A percentile compares a stretch with the other conserved stretches of the same genome.
phyloP scores from a whole-genome alignment of 2,888 invertebrate species.

The Drosophila basisetae region DNA sequence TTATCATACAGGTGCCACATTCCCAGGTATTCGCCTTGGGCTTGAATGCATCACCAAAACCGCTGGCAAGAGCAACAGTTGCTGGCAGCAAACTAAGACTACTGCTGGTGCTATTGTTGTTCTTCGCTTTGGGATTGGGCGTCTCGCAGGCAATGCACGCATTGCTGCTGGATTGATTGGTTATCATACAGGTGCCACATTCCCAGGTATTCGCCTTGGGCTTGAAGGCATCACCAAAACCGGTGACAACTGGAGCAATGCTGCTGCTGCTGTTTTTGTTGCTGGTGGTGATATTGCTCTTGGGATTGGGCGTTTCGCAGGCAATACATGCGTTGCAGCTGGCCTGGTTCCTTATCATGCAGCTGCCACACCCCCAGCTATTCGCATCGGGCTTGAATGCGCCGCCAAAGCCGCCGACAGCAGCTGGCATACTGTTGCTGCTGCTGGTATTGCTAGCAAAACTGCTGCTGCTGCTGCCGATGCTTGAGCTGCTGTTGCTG shows the following conservation, averaged over 20 bases:
- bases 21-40: conserved; percentile 87
- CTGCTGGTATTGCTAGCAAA: conserved; percentile 10
- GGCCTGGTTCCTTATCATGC: conserved; percentile 87
- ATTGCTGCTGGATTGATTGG: conserved; percentile 85
- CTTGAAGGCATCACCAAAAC: conserved; percentile 86
- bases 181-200: conserved; percentile 87
- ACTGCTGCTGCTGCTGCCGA: conserved; percentile 11
- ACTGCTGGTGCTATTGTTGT: conserved; percentile 26
- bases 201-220: conserved; percentile 87
- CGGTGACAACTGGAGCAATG: neutral
- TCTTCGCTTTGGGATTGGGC: conserved; percentile 81
- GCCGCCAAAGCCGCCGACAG: conserved; percentile 78
- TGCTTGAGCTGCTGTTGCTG: conserved; percentile 9
- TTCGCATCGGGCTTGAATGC: conserved; percentile 86
- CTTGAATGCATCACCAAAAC: conserved; percentile 86
- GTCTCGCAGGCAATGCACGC: conserved; percentile 87
- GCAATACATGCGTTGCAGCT: conserved; percentile 86
- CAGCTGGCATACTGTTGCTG: conserved; percentile 6
- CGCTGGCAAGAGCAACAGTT: neutral
- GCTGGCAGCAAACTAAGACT: neutral
- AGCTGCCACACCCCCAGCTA: conserved; percentile 88
- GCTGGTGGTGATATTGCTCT: conserved; percentile 9
- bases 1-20: conserved; percentile 87
- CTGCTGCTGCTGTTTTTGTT: conserved; percentile 3
- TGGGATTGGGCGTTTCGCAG: conserved; percentile 86